Evolutionary conservation across 2,113 vertebrate species (phyloP).

Genomic region (Pipra filicauda): DNA sequence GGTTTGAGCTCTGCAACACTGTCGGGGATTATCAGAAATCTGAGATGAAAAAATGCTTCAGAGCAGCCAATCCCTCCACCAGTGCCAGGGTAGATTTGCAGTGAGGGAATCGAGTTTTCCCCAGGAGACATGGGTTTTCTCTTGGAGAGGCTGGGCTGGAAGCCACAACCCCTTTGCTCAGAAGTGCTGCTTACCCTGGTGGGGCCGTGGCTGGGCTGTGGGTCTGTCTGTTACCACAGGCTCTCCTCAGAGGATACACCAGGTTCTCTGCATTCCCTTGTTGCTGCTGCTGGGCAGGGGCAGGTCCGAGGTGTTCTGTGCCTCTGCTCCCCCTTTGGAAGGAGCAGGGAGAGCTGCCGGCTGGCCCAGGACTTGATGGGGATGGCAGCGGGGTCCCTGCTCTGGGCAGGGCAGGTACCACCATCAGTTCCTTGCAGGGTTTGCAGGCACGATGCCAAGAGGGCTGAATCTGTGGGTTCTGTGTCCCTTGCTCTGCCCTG

Average conservation of each 20-base stretch:
- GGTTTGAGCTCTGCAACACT: background rate
- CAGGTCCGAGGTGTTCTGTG: background rate
- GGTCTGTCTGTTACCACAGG: background rate
- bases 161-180: background rate
- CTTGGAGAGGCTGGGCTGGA: background rate
- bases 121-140: background rate
- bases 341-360: background rate
- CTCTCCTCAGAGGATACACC: background rate
- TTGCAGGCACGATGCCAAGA: rapidly evolving
- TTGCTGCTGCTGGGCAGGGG: background rate
- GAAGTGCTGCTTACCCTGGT: background rate
- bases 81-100: background rate
- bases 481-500: background rate
- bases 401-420: background rate
- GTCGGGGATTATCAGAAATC: background rate
- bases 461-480: background rate
- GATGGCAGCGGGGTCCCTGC: background rate
- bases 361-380: rapidly evolving
- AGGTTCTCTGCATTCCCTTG: background rate
- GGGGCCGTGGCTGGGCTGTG: rapidly evolving
- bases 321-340: background rate
- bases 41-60: background rate
- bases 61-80: background rate
- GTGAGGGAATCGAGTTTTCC: background rate
- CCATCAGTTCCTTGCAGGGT: background rate